Percentiles rank a stretch among this genome's conserved stretches.
Evolutionary conservation across 2,888 invertebrate species (phyloP).

Genomic region (Buathra laborator): DNA sequence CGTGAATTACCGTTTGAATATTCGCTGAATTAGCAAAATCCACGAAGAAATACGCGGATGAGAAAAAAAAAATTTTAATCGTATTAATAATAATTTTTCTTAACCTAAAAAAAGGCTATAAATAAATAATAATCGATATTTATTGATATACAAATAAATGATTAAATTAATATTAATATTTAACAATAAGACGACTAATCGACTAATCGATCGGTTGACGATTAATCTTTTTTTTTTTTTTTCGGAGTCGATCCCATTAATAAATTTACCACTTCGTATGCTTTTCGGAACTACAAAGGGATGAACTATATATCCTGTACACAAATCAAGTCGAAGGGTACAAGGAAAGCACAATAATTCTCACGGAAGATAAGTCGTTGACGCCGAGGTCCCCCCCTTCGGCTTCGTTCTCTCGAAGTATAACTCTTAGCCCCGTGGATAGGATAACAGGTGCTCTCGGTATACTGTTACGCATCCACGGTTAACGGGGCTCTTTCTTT

Average conservation of each 20-base stretch:
- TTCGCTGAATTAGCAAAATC: neutral
- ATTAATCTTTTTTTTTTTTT: too few relatives aligned
- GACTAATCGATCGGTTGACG: too few relatives aligned
- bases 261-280: neutral
- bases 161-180: too few relatives aligned
- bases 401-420: neutral
- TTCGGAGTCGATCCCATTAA: neutral
- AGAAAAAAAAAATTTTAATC: neutral
- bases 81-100: too few relatives aligned
- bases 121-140: too few relatives aligned
- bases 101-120: too few relatives aligned
- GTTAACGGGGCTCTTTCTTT: constrained; percentile 70
- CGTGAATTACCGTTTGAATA: neutral
- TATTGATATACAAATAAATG: too few relatives aligned
- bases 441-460: constrained; percentile 67
- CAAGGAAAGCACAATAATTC: neutral
- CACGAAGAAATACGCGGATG: neutral
- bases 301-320: too few relatives aligned
- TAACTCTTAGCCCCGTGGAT: constrained; percentile 25
- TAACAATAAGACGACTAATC: too few relatives aligned
- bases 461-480: constrained; percentile 71
- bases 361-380: constrained; percentile 24
- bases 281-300: neutral
- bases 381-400: constrained; percentile 14
- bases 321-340: neutral